Conservation (phyloP, 1,140 invertebrate species). For the Drosophila sp. region DNA sequence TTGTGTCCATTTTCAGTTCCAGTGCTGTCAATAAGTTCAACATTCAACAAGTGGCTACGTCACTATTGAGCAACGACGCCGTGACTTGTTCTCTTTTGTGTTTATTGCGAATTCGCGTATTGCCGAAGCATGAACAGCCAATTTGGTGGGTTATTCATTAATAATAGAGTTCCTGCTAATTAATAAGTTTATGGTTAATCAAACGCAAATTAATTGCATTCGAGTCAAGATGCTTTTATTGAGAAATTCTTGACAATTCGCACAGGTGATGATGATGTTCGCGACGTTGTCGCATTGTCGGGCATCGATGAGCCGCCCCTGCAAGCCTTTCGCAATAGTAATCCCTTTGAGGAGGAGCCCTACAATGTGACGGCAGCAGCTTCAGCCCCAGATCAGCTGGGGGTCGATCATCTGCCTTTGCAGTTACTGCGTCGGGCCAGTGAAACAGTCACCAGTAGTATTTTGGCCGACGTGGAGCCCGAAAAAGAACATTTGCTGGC, state of each 20-base stretch:
- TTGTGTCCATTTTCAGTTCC: neutral
- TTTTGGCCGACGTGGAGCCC: constrained; percentile 50
- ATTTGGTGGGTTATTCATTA: constrained; percentile 31
- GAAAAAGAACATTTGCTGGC: constrained; percentile 62
- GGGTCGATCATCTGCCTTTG: constrained; percentile 41
- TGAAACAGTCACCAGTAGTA: constrained; percentile 57
- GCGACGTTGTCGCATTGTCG: constrained; percentile 45
- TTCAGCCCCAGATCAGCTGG: constrained; percentile 11
- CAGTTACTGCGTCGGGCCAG: constrained; percentile 58
- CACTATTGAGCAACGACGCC: constrained; percentile 22
- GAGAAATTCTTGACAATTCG: neutral
- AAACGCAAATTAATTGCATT: constrained; percentile 32
- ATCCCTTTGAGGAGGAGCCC: constrained; percentile 37
- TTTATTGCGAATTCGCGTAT: neutral
- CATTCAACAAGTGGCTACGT: constrained; percentile 29
- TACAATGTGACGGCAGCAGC: neutral
- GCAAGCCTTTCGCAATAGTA: constrained; percentile 45
- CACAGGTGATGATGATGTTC: constrained; percentile 40
- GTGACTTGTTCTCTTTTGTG: constrained; percentile 8
- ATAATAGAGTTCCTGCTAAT: constrained; percentile 38
- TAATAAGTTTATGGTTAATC: constrained; percentile 46
- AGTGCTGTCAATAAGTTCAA: constrained; percentile 15
- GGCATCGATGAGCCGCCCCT: constrained; percentile 42
- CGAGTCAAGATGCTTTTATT: neutral
- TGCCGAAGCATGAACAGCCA: constrained; percentile 37